Evolutionary conservation across 2,797 vertebrate genomes (phyloP).

Genomic region (Sebastes vulpes): DNA sequence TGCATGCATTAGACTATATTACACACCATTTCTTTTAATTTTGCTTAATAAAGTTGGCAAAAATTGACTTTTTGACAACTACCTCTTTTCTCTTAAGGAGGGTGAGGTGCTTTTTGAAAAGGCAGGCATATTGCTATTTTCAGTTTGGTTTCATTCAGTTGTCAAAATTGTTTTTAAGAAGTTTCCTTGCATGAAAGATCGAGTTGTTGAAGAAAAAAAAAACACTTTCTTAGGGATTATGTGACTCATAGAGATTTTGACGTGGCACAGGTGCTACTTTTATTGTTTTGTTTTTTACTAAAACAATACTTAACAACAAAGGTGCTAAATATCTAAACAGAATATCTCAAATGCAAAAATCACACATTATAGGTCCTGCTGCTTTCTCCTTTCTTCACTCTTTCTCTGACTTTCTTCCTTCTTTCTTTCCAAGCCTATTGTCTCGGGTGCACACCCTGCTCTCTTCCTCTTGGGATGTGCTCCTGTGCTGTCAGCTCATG

Average conservation of each 20-base stretch:
- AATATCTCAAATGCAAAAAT: constrained; percentile 30
- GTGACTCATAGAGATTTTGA: constrained; percentile 28
- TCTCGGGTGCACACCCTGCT: constrained; percentile 30
- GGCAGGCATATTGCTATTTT: not conserved
- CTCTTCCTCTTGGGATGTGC: constrained; percentile 52
- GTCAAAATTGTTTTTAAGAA: not conserved
- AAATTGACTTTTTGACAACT: too few relatives aligned
- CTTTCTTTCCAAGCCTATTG: constrained; percentile 22
- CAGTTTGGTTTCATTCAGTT: not conserved
- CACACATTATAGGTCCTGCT: not conserved
- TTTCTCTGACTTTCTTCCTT: not conserved
- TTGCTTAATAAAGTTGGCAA: too few relatives aligned
- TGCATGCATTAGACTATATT: too few relatives aligned
- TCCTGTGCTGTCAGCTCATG: constrained; percentile 69
- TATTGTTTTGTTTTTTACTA: constrained; percentile 15
- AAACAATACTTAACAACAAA: constrained; percentile 60
- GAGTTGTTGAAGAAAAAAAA: constrained; percentile 8
- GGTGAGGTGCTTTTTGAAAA: not conserved
- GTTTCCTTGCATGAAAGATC: not conserved
- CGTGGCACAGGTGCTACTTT: constrained; percentile 33
- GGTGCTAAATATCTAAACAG: constrained; percentile 32
- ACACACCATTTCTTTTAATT: too few relatives aligned
- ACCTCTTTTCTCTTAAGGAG: not conserved
- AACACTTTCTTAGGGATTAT: constrained; percentile 2
- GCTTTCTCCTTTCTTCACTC: not conserved